A percentile compares a stretch with the other conserved stretches of the same genome.
These are phyloP conservation scores for Antigone vipio DNA, from an alignment of 2,113 vertebrate species.

Conservation along the genomic window DNA sequence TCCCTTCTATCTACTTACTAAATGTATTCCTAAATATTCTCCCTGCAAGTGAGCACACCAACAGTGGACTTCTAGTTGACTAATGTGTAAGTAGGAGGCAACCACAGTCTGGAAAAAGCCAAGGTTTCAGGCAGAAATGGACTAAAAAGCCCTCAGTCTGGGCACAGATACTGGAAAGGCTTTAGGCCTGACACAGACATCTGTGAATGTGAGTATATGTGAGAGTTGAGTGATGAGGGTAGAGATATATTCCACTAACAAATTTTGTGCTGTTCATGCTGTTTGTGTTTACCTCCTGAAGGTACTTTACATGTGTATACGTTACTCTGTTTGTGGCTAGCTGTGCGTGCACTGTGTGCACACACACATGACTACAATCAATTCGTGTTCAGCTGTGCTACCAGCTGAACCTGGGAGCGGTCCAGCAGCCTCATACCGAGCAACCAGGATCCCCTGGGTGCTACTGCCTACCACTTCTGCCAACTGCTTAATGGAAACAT, in stretches of 20 bases:
- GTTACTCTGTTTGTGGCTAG: neutral
- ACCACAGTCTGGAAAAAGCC: neutral
- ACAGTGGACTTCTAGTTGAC: neutral
- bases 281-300: neutral
- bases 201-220: rapidly evolving
- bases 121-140: neutral
- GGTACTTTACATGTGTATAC: neutral
- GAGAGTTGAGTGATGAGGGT: rapidly evolving
- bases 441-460: neutral
- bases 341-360: neutral
- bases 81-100: neutral
- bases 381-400: neutral
- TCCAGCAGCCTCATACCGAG: neutral
- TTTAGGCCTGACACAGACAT: neutral
- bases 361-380: neutral
- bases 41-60: neutral
- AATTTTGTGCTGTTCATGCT: neutral
- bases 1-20: neutral
- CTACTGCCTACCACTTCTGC: neutral
- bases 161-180: neutral
- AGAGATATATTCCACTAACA: neutral
- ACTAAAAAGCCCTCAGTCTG: neutral
- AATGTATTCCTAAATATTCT: neutral
- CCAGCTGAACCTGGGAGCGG: neutral
- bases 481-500: neutral